A percentile compares a stretch with the other conserved stretches of the same genome.
phyloP scores from a whole-genome alignment of 2,797 vertebrate genomes.

The Peromyscus nudipes region DNA sequence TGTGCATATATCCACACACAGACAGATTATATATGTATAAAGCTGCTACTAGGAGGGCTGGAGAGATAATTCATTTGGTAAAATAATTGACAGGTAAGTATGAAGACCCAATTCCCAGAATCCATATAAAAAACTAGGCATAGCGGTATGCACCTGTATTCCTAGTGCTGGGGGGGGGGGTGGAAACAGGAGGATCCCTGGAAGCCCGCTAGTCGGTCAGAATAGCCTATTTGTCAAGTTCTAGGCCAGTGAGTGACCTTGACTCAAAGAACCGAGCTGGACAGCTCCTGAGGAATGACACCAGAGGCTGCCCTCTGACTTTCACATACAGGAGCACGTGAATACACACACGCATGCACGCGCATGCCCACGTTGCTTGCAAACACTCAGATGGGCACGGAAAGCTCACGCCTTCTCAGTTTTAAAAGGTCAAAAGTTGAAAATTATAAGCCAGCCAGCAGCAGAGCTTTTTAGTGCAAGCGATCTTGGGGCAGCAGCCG shows the following conservation, averaged over 20 bases:
- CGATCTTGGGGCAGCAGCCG: slow-evolving; percentile 67
- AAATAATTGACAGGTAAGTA: not conserved
- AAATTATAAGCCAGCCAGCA: not conserved
- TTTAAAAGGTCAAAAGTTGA: slow-evolving; percentile 71
- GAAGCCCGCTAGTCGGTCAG: not conserved
- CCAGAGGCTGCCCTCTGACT: not conserved
- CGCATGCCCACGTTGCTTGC: not conserved
- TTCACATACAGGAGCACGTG: not conserved
- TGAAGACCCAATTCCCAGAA: not conserved
- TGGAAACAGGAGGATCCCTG: not conserved
- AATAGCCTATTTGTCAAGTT: not conserved
- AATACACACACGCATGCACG: not conserved
- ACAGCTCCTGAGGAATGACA: not conserved
- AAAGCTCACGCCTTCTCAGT: slow-evolving; percentile 50
- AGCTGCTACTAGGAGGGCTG: not conserved
- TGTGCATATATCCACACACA: not conserved
- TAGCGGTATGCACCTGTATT: not conserved
- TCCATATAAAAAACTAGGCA: not conserved
- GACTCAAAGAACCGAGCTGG: not conserved
- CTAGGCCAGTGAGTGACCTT: not conserved
- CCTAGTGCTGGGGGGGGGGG: not conserved
- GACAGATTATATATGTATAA: not conserved
- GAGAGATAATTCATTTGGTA: not conserved
- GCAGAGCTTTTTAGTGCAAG: not conserved
- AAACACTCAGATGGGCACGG: not conserved